Base-by-base conservation (phyloP, 2,113 vertebrate species). In the Hucho hucho region DNA sequence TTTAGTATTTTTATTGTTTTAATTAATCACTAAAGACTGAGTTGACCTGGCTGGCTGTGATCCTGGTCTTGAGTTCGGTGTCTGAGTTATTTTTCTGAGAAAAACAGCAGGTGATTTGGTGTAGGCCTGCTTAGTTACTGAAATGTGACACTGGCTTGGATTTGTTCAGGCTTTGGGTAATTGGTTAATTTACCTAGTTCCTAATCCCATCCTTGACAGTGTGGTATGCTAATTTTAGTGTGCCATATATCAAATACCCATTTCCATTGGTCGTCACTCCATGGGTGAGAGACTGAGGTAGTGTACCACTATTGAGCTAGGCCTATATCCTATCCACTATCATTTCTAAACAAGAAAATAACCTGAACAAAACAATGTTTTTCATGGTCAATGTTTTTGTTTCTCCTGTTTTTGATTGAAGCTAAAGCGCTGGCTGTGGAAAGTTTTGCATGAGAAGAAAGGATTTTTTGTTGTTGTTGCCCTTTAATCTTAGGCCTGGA, bases 21-120 rank as follows among this genome's bases (percentile, higher is more conserved):
- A 43, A 43, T 43, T 2, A 12, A 3, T 43, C 37, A 43, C 9
- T 43, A 43, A 43, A 43, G 37, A 43, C 9, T 43, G 37, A 43
- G 2, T 43, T 43, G 37, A 43, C 37, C 37, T 43, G 37, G 37
- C 37, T 77, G 74, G 81, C 86, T 87, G 74, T 28, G 85, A 84
- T 80, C 66, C 65, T 80, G 87, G 85, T 86, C 79, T 68, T 29
- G 66, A 70, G 73, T 82, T 67, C 12, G 59, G 75, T 70, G 65
- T 25, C 20, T 18, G 73, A 78, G 70, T 29, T 65, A n/a, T 75
- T 86, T 76, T 9, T 43, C 28, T 75, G 29, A 82, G 77, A 18
- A 29, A 75, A 75, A 70, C 14, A 13, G 58, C 64, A 77, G 24
- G 64, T 74, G 1, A 16, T 69, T 73, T 70, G 24, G 25, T 24